Percentiles rank a stretch among this genome's conserved stretches.
These are phyloP conservation scores for Palaemon carinicauda DNA, from an alignment of 1,140 invertebrate genomes.

Conservation along the genomic window DNA sequence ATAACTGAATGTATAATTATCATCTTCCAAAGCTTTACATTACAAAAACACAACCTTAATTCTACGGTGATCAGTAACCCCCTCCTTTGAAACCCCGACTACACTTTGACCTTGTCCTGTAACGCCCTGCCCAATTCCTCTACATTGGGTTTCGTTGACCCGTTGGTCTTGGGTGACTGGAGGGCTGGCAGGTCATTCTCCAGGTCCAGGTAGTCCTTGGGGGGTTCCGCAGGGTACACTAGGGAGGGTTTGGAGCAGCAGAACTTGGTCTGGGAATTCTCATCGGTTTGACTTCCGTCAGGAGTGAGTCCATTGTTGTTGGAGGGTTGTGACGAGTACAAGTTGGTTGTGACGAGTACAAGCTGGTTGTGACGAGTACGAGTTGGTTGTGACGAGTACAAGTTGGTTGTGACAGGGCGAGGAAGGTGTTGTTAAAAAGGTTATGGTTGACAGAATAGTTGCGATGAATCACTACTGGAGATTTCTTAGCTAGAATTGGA, in stretches of 20 bases:
- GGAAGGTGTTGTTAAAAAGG: too few species aligned
- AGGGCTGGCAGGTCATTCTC: constrained; percentile 64
- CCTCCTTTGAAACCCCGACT: not conserved
- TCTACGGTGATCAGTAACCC: too few species aligned
- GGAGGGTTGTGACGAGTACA: not conserved
- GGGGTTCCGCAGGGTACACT: constrained; percentile 71
- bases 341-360: not conserved
- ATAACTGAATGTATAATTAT: too few species aligned
- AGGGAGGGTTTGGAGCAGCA: constrained; percentile 68
- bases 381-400: not conserved
- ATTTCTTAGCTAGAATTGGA: too few species aligned
- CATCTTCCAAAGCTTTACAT: too few species aligned
- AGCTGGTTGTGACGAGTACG: not conserved
- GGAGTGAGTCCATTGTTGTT: constrained; percentile 77
- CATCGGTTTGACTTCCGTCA: constrained; percentile 81
- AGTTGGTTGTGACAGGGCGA: not conserved
- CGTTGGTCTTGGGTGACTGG: constrained; percentile 39
- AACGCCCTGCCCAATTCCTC: constrained; percentile 76
- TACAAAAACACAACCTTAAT: not conserved
- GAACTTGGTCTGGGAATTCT: constrained; percentile 83
- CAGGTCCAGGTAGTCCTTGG: constrained; percentile 73
- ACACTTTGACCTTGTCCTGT: constrained; percentile 76
- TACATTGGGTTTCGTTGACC: constrained; percentile 62
- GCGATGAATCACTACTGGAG: too few species aligned
- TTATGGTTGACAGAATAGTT: too few species aligned